Evolutionary conservation across 2,888 invertebrate genomes (phyloP), one percentile per base, ranked within the genome.

Genomic region (Ditylenchus weischeri): DNA sequence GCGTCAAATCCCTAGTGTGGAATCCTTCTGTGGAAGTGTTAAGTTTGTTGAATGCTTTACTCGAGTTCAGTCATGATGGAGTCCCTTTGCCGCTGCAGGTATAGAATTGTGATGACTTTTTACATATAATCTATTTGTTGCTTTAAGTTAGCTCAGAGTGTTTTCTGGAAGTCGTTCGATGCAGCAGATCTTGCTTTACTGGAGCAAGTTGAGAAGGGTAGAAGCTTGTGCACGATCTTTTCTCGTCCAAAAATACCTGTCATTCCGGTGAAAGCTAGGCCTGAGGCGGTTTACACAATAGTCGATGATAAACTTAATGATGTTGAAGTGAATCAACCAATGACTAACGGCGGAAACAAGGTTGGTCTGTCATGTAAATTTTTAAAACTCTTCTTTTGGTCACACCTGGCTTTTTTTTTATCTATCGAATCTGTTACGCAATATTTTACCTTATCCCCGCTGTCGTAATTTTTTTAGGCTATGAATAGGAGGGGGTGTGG

Each of bases 71-170:
- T 54, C 51, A 69, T 51, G 69, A 69, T 8, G 47, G 48, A 15
- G 47, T 69, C n/a, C 69, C 69, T 13, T 35, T 62, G 19, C 69
- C 69, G 13, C 35, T 69, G 11, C 69, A 69, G 62, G 69, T 70
- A 29, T 57, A n/a, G 19, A 38, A 8, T 23, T 10, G 13, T 23
- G 19, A 23, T 23, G 4, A 13, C 1, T 18, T 11, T 54, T 23
- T 54, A 6, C 13, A 6, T 7, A 2, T 54, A 54, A 11, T 21
- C 11, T 50, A 57, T 0, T 54, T 29, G 3, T 51, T 8, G 18
- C n/a, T 62, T 43, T 21, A 2, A 62, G 47, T 19, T 62, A 1
- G 62, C 47, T 19, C 62, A 62, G 0, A 19, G 23, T 64, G 18
- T 64, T 61, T 64, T 58, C 54, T 64, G 23, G n/a, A 50, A 47